Base-by-base conservation (phyloP, 2,888 invertebrate genomes). In the Eilema griseolum region DNA sequence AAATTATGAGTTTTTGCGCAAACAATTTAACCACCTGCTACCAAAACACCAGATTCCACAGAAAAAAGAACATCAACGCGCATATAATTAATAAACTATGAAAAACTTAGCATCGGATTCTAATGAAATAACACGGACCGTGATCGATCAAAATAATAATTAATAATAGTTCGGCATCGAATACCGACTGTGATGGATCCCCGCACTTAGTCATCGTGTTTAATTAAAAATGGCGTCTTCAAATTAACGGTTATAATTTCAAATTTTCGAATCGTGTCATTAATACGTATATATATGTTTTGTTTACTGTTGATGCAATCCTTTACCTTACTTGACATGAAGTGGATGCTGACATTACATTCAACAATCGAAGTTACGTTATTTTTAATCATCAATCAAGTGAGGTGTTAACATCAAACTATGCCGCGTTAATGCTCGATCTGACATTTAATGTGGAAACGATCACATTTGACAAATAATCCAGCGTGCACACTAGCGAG, bases 101-200 rank as follows among this genome's bases (percentile, higher is more conserved):
- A 89, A 89, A 89, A 90, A 89, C 87, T 86, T 86, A 85, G 85
- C 86, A 87, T 88, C 84, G 84, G 79, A 85, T 89, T 91, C 90
- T 93, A 93, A 94, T 94, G 89, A 94, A 93, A 92, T 92, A 94
- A 93, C 92, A 90, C 88, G 90, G 84, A 87, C 86, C 92, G 88
- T 92, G 93, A 95, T 94, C 94, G 89, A 94, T 95, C 94, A 95
- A 93, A 94, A 93, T 93, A 94, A 92, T 93, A 95, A 95, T 94
- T 93, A 95, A 93, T 94, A 93, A 93, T 93, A 94, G 92, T 90
- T 91, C 90, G 90, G 86, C 86, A 83, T 85, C 88, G 87, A 88
- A 86, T 86, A 87, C 88, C 90, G 89, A 89, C 89, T 86, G 92
- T 92, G 93, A 93, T 92, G 91, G 92, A 92, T 91, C 89, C 89